Base-by-base conservation (phyloP, 2,113 vertebrate species). In the Abramis brama region DNA sequence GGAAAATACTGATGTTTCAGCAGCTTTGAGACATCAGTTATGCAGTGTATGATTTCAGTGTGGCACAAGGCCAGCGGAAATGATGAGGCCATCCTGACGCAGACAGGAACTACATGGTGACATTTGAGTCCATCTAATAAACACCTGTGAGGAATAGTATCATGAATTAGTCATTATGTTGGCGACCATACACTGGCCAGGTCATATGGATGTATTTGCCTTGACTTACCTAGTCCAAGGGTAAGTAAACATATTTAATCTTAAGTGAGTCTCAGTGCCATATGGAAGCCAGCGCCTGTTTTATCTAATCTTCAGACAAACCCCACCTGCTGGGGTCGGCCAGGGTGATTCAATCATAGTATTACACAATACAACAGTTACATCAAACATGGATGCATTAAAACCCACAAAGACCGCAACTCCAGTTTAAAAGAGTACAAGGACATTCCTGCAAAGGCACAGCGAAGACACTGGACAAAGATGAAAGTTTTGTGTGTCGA, bases 1-100 rank as follows among this genome's bases (percentile, higher is more conserved):
- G 86, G 80, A 93, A 93, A 92, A 82, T 87, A 83, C 39, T 86
- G 90, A 64, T 60, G 87, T 87, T 87, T 93, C 93, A 93, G 91
- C 92, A 92, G 64, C 88, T 88, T 91, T 84, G 88, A 90, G 86
- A 91, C 90, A 91, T 92, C 91, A 89, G 88, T 93, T 92, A 91
- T 86, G 90, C 91, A 92, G 91, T 89, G 91, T 89, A 82, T 93
- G 91, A 92, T 93, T 92, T 92, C 79, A 89, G 85, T 33, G 0
- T 86, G 86, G 86, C 82, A 62, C 68, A 17, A 33, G 27, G 79
- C 50, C 84, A 84, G 30, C 8, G 36, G 70, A 86, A 77, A 73
- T 6, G 39, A 17, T 33, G 64, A 84, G 74, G 43, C 74, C 39
- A 43, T 82, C 11, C 75, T 70, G 82, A 78, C 27, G 82, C 57